Evolutionary conservation across 2,797 vertebrate species (phyloP).

Genomic region (Yasuhikotakia modesta): DNA sequence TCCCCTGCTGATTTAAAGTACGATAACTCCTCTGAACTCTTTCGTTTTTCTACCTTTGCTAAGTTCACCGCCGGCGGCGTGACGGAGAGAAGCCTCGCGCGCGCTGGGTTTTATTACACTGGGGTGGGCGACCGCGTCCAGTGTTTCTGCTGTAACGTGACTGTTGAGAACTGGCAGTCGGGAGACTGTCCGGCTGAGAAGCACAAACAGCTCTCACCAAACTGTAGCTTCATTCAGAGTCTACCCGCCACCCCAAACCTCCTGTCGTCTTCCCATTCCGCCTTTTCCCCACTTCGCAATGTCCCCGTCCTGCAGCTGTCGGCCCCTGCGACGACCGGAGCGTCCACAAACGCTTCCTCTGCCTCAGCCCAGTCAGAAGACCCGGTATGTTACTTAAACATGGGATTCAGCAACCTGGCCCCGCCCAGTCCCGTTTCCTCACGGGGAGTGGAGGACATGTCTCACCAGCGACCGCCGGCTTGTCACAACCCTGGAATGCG

Average conservation of each 20-base stretch:
- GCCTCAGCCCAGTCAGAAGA: constrained; percentile 74
- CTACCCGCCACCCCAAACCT: constrained; percentile 78
- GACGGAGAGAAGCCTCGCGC: constrained; percentile 90
- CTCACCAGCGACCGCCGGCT: constrained; percentile 78
- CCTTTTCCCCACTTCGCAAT: constrained; percentile 82
- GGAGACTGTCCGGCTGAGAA: constrained; percentile 92
- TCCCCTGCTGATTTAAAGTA: constrained; percentile 84
- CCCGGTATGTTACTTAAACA: constrained; percentile 80
- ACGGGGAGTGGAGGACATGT: constrained; percentile 83
- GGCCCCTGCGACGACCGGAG: constrained; percentile 46
- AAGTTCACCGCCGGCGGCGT: constrained; percentile 78
- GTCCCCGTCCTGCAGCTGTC: constrained; percentile 71
- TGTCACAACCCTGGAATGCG: constrained; percentile 86
- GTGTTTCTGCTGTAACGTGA: constrained; percentile 91
- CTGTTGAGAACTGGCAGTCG: constrained; percentile 88
- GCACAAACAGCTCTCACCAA: constrained; percentile 87
- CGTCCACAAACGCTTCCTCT: constrained; percentile 44
- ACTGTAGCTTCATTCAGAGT: constrained; percentile 90
- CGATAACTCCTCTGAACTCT: constrained; percentile 91
- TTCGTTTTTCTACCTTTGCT: constrained; percentile 91
- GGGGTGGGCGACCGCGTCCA: constrained; percentile 89
- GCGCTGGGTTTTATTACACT: constrained; percentile 94
- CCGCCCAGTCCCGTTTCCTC: constrained; percentile 80
- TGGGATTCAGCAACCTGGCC: constrained; percentile 78
- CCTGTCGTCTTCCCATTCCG: constrained; percentile 82